Base-by-base conservation (phyloP, 2,888 invertebrate species). In the Platycnemis pennipes region DNA sequence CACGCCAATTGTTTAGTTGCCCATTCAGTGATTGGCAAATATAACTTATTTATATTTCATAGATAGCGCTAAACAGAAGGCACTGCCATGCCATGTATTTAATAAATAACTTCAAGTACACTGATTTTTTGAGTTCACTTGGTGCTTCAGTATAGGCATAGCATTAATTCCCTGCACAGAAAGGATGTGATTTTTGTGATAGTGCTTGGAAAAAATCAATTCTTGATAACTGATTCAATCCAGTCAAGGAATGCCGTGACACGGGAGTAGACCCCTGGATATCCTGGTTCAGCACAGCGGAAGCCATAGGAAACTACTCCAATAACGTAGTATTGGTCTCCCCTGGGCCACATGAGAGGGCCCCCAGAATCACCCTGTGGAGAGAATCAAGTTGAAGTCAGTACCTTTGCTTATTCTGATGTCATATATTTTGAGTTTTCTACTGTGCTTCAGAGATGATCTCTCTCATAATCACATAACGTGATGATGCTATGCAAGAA, bases 291-390 rank as follows among this genome's bases (percentile, higher is more conserved):
- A 0, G 97, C 97, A 95, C 98, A 98, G 95, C 97, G 97, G 95
- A 97, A 97, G 0, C 98, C 98, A 95, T 97, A 98, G 0, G 98
- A 98, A 0, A 98, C 97, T 0, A 98, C 96, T 0, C 98, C 98
- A 88, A 98, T 97, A 95, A 98, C 97, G 96, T 97, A 97, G 96
- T 96, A 97, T 49, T 95, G 95, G 5, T 95, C 95, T 45, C 95
- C 96, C 1, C 97, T 96, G 94, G 97, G 96, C 88, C 96, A 97
- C 98, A 98, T 98, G 26, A 98, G 96, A 0, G 98, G 98, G 5
- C 98, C 98, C 0, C 98, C 98, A 91, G 98, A 98, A 96, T 98
- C 98, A 0, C 98, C 96, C 94, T 95, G 95, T 56, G 94, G 94
- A 53, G 94, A 63, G 46, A 94, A 16, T 88, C 69, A 42, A 88